Evolutionary conservation across 2,797 vertebrate genomes (phyloP).

Genomic region (Coreius guichenoti): DNA sequence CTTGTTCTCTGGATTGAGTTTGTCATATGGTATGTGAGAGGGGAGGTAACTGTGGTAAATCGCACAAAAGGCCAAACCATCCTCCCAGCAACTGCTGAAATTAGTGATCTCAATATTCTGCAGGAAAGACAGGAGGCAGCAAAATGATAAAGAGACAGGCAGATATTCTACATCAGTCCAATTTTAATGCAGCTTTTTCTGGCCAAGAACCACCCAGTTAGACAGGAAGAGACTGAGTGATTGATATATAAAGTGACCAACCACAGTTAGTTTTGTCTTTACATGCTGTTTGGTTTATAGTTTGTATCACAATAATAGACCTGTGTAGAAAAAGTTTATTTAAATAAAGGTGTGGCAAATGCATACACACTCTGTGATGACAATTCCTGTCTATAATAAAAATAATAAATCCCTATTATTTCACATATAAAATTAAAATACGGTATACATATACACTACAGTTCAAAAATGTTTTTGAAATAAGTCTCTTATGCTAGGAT

Average conservation of each 20-base stretch:
- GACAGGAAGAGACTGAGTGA: not conserved
- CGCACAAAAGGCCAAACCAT: constrained; percentile 85
- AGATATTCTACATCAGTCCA: not conserved
- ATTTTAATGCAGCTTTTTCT: not conserved
- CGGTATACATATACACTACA: not conserved
- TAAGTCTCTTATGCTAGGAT: not conserved
- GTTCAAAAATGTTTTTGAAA: not conserved
- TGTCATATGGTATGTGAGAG: constrained; percentile 78
- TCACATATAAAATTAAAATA: not conserved
- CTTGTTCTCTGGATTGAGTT: constrained; percentile 79
- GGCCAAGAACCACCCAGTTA: not conserved
- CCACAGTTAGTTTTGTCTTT: not conserved
- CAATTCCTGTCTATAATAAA: too few species aligned
- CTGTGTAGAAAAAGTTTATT: not conserved
- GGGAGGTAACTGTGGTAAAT: constrained; percentile 88
- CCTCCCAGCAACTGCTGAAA: constrained; percentile 88
- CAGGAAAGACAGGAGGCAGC: constrained; percentile 13
- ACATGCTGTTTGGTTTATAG: not conserved
- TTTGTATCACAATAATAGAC: not conserved
- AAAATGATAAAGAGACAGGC: not conserved
- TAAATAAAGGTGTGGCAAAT: not conserved
- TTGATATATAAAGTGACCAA: not conserved
- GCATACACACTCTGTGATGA: not conserved
- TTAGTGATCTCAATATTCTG: constrained; percentile 88
- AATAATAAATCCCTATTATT: not conserved